Percentiles rank a stretch among this genome's conserved stretches.
Conservation (phyloP, 1,140 invertebrate species). For the Hyphantria cunea region DNA sequence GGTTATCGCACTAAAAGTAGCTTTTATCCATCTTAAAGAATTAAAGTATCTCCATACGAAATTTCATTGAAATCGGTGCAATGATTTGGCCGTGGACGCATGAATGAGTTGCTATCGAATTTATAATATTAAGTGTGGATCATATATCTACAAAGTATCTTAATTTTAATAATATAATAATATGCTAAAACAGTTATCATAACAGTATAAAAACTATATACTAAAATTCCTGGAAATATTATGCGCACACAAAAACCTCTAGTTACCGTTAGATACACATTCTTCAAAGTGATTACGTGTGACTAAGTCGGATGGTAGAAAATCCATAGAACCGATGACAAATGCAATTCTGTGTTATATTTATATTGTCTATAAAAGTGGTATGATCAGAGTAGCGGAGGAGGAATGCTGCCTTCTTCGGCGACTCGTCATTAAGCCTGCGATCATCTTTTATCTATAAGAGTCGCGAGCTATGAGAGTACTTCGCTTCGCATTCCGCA, state of each 20-base stretch:
- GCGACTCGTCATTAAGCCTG: conserved; percentile 30
- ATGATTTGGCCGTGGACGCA: too few relatives aligned
- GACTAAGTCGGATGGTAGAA: conserved; percentile 21
- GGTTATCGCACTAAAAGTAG: too few relatives aligned
- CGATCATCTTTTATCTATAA: conserved; percentile 33
- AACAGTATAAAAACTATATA: too few relatives aligned
- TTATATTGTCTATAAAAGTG: conserved; percentile 35
- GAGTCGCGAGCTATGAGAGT: conserved; percentile 4
- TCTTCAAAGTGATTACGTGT: conserved; percentile 32
- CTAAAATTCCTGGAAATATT: conserved; percentile 5
- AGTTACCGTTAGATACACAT: conserved; percentile 29
- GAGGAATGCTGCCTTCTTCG: conserved; percentile 17
- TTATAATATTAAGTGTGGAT: too few relatives aligned
- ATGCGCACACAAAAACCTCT: conserved; percentile 10
- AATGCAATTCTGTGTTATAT: conserved; percentile 29
- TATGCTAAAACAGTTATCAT: too few relatives aligned
- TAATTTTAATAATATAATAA: too few relatives aligned
- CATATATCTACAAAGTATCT: too few relatives aligned
- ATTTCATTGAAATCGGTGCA: too few relatives aligned
- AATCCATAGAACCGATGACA: conserved; percentile 35
- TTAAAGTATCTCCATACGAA: too few relatives aligned
- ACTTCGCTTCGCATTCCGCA: conserved; percentile 46
- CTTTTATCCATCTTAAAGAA: too few relatives aligned
- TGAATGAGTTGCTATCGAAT: too few relatives aligned
- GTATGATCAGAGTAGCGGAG: conserved; percentile 4